Conservation (phyloP, 2,888 invertebrate species). For the Aleiodes testaceus region DNA sequence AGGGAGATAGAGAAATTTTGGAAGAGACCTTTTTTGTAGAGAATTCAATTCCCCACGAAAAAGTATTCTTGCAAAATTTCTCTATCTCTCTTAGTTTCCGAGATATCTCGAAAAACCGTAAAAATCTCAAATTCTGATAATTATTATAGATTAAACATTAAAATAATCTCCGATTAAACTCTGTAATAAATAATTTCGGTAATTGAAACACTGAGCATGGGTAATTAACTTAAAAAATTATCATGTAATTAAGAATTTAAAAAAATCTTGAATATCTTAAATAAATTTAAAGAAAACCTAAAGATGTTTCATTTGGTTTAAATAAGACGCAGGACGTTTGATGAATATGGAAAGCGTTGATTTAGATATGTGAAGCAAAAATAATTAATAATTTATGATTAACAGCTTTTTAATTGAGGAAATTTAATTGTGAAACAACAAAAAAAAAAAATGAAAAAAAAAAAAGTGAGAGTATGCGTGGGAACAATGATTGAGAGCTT, state of each 20-base stretch:
- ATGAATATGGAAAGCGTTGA: constrained; percentile 46
- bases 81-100: too few relatives aligned
- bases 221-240: constrained; percentile 37
- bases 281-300: constrained; percentile 30
- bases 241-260: constrained; percentile 42
- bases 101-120: too few relatives aligned
- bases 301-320: constrained; percentile 42
- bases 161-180: too few relatives aligned
- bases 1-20: too few relatives aligned
- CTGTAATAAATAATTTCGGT: background rate
- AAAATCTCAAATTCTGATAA: too few relatives aligned
- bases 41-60: too few relatives aligned
- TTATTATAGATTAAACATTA: too few relatives aligned
- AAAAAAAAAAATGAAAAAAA: constrained; percentile 27
- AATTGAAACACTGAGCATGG: background rate
- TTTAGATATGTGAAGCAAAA: constrained; percentile 49
- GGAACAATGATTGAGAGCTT: constrained; percentile 26
- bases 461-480: constrained; percentile 26
- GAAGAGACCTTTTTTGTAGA: too few relatives aligned
- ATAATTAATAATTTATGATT: constrained; percentile 38
- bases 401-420: constrained; percentile 47
- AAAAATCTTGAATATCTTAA: constrained; percentile 6
- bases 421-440: constrained; percentile 32
- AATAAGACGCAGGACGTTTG: constrained; percentile 55
- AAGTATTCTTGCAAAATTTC: too few relatives aligned